A percentile compares a stretch with the other conserved stretches of the same genome.
Conservation (phyloP, 2,888 invertebrate genomes). For the Empis stercorea region DNA sequence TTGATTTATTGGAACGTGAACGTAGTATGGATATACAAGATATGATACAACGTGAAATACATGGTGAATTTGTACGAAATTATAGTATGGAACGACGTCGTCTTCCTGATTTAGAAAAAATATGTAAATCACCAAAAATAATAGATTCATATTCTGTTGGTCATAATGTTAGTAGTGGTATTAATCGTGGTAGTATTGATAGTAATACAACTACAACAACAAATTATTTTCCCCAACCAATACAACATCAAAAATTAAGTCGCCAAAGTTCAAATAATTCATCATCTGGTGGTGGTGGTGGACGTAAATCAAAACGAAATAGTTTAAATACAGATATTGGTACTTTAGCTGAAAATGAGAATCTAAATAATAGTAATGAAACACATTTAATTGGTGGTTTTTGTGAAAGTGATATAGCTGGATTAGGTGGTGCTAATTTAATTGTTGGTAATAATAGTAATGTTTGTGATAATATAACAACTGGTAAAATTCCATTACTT, state of each 20-base stretch:
- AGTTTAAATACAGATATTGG: too few species aligned
- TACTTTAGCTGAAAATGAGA: too few species aligned
- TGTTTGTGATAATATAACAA: background rate
- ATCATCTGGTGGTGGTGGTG: background rate
- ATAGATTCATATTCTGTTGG: conserved; percentile 21
- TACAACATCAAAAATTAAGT: conserved; percentile 5
- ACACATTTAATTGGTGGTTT: too few species aligned
- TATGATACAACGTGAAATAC: conserved; percentile 29
- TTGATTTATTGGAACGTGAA: conserved; percentile 34
- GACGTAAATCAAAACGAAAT: too few species aligned
- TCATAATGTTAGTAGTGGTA: background rate
- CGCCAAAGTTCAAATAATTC: conserved; percentile 11
- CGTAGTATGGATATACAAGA: conserved; percentile 35
- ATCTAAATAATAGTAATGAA: background rate
- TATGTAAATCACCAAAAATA: conserved; percentile 28
- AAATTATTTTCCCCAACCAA: conserved; percentile 13
- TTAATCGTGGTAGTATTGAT: background rate
- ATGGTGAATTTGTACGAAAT: conserved; percentile 23
- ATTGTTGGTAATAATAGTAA: background rate
- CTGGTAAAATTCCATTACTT: conserved; percentile 30
- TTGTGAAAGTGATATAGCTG: background rate
- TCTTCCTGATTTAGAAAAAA: conserved; percentile 31
- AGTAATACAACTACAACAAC: background rate
- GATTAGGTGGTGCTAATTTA: background rate
- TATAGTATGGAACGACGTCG: conserved; percentile 22